Base-by-base conservation (phyloP, 1,140 invertebrate species). In the Ips typographus region DNA sequence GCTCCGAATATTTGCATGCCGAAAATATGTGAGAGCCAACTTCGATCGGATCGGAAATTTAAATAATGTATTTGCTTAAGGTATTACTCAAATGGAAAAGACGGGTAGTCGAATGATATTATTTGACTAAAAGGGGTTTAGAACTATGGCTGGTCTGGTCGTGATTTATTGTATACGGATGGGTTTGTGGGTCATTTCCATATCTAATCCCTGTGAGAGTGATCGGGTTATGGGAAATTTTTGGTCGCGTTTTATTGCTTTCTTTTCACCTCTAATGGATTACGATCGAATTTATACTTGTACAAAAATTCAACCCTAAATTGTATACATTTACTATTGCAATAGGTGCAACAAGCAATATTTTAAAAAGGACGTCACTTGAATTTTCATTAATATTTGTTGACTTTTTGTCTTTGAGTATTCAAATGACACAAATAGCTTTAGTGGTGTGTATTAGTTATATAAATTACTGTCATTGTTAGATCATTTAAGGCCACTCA, bases 21-120 rank as follows among this genome's bases (percentile, higher is more conserved):
- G 57, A 60, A 68, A 68, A 60, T 68, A 59, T 68, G 65, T 68
- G 65, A 68, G 65, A 68, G 57, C 57, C 8, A 59, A 68, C 22
- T 60, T 68, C 57, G 65, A 68, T 68, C 58, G 4, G 42, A 44
- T 58, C 55, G 64, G 39, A 64, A 66, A 66, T 66, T 66, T 66
- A 58, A 68, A 68, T 68, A 68, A 68, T 68, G 65, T 68, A 68
- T 68, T 68, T 68, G 57, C 65, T 60, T 43, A 68, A 68, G 65
- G 65, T 39, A 68, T 68, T 60, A 68, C 41, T 52, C 22, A 49
- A 60, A 68, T 67, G 40, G 39, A 43, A 66, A 47, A 64, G 62
- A 64, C 44, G 47, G 39, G 39, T 57, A 8, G 22, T 22, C 22
- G 43, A 52, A 53, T 60, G 58, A 52, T 68, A 68, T 68, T 68